phyloP scores from a whole-genome alignment of 2,113 vertebrate genomes.

The Lethenteron reissneri region DNA sequence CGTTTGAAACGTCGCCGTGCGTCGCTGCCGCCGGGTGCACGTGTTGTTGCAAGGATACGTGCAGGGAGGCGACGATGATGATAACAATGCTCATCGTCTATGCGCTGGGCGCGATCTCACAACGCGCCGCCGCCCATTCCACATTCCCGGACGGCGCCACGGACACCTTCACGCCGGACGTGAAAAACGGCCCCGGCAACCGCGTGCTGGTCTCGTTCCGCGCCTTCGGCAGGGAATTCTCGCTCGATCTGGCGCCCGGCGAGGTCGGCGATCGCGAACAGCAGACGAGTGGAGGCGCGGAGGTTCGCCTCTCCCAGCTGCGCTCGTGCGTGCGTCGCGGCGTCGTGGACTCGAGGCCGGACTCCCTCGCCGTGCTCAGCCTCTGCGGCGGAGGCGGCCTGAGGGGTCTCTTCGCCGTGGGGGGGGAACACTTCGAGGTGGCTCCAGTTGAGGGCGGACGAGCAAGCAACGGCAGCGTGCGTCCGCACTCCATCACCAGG shows the following conservation, averaged over 20 bases:
- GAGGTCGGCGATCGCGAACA: constrained; percentile 26
- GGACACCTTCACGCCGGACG: too few relatives aligned
- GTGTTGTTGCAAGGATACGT: too few relatives aligned
- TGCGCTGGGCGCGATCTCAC: too few relatives aligned
- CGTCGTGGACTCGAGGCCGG: constrained; percentile 49
- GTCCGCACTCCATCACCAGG: constrained; percentile 36
- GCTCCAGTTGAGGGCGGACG: constrained; percentile 26
- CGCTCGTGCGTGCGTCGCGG: constrained; percentile 52
- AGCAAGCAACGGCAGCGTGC: constrained; percentile 17
- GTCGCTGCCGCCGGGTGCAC: too few relatives aligned
- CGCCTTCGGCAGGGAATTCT: constrained; percentile 32
- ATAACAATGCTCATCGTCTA: too few relatives aligned
- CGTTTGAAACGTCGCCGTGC: too few relatives aligned
- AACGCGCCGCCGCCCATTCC: too few relatives aligned
- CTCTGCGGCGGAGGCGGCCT: constrained; percentile 41
- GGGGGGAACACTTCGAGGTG: constrained; percentile 44
- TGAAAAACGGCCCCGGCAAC: too few relatives aligned
- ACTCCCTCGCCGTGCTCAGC: constrained; percentile 57
- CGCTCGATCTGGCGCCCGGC: constrained; percentile 61
- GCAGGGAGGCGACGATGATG: too few relatives aligned
- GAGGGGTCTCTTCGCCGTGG: constrained; percentile 60
- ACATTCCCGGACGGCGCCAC: too few relatives aligned
- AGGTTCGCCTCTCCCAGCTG: constrained; percentile 11
- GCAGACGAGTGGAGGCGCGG: constrained; percentile 18
- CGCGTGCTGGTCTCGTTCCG: too few relatives aligned